A percentile compares a stretch with the other conserved stretches of the same genome.
Conservation (phyloP, 2,888 invertebrate species). For the Brenthis daphne region DNA sequence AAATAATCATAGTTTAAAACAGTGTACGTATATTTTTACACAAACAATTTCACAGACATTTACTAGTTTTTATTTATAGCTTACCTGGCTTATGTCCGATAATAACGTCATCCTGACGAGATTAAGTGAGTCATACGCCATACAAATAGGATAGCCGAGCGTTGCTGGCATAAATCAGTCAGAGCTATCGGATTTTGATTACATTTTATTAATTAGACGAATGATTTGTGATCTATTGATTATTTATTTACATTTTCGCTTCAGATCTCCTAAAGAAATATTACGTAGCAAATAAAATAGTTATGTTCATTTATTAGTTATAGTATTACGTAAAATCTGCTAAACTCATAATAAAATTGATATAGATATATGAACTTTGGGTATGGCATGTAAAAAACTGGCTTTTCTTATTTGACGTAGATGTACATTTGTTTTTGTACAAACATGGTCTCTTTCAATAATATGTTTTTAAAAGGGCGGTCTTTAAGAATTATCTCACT, state of each 20-base stretch:
- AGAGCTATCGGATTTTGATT: background rate
- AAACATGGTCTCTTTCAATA: no score
- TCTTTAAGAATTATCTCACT: no score
- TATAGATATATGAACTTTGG: no score
- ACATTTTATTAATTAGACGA: slow-evolving; percentile 14
- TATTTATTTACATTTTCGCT: slow-evolving; percentile 9
- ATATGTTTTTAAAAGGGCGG: no score
- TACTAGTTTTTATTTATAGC: slow-evolving; percentile 28
- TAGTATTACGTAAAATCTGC: no score
- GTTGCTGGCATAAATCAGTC: slow-evolving; percentile 8
- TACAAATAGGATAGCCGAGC: slow-evolving; percentile 14
- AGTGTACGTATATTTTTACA: slow-evolving; percentile 1
- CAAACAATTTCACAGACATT: slow-evolving; percentile 5
- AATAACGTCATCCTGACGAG: slow-evolving; percentile 34
- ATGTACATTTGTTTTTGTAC: no score
- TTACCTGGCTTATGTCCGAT: slow-evolving; percentile 33
- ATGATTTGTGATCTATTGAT: background rate
- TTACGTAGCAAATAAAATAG: background rate
- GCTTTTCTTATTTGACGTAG: no score
- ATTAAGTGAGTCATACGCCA: slow-evolving; percentile 25
- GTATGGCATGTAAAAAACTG: no score
- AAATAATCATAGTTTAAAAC: background rate
- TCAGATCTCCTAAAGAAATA: background rate
- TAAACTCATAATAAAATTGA: no score
- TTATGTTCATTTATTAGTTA: background rate